These are phyloP conservation scores for Cynopterus sphinx DNA, from an alignment of 2,797 vertebrate genomes.

Conservation along the genomic window DNA sequence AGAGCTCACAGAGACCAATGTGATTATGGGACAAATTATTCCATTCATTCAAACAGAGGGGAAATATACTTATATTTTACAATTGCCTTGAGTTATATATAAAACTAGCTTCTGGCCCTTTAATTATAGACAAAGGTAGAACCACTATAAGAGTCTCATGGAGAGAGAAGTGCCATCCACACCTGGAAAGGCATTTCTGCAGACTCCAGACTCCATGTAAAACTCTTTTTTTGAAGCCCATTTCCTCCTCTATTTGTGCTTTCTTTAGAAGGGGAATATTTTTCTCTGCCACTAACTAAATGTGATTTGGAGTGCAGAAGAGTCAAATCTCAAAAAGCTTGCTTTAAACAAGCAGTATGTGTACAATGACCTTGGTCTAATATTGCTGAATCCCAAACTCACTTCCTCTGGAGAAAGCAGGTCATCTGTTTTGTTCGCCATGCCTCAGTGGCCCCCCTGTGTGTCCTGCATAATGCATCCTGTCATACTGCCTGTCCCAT, in stretches of 20 bases:
- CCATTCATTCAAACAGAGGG: conserved; percentile 75
- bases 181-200: background rate
- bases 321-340: background rate
- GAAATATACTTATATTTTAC: conserved; percentile 77
- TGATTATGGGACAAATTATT: conserved; percentile 78
- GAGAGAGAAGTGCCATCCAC: background rate
- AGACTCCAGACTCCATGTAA: background rate
- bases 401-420: fast-evolving
- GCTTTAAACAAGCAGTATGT: background rate
- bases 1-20: conserved; percentile 77
- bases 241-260: background rate
- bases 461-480: fast-evolving
- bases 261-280: background rate
- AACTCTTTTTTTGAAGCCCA: background rate
- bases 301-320: background rate
- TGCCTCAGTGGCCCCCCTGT: fast-evolving
- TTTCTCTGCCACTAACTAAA: background rate
- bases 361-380: background rate
- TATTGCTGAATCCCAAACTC: background rate
- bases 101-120: conserved; percentile 74
- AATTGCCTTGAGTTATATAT: conserved; percentile 76
- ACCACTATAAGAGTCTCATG: background rate
- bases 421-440: fast-evolving
- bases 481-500: fast-evolving
- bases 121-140: conserved; percentile 73